phyloP scores from a whole-genome alignment of 2,888 invertebrate genomes.

The Cantharis lateralis region DNA sequence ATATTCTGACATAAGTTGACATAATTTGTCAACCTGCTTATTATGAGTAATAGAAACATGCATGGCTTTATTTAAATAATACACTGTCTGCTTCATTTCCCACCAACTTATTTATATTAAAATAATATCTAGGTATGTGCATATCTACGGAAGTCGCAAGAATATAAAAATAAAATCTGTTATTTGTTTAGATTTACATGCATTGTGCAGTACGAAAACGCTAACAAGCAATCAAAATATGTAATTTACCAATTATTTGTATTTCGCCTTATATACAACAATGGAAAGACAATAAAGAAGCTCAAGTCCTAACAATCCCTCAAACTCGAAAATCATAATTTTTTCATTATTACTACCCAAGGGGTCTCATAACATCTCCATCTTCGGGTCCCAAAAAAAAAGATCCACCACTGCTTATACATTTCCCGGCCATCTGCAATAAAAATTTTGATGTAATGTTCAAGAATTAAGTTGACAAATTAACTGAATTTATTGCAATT shows the following conservation, averaged over 20 bases:
- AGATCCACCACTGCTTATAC: no score
- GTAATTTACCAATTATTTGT: not conserved
- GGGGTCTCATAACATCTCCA: no score
- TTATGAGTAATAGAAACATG: conserved; percentile 25
- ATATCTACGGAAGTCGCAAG: not conserved
- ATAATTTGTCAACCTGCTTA: conserved; percentile 22
- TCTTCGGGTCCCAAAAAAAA: no score
- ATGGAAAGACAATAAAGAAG: no score
- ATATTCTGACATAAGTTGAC: conserved; percentile 17
- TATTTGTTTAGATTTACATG: not conserved
- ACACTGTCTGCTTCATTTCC: conserved; percentile 31
- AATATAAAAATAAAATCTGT: not conserved
- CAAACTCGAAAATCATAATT: no score
- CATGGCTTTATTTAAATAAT: conserved; percentile 32
- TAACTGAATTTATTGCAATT: no score
- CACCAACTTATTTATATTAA: conserved; percentile 30
- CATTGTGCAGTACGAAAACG: not conserved
- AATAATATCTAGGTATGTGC: not conserved
- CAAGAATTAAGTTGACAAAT: no score
- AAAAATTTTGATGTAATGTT: no score
- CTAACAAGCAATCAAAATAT: not conserved
- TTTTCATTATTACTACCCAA: no score
- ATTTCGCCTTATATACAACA: no score
- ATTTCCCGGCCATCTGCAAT: no score
- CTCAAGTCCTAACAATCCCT: no score